Conservation (phyloP, 2,113 vertebrate genomes). For the Cryptoleucopteryx plumbea region DNA sequence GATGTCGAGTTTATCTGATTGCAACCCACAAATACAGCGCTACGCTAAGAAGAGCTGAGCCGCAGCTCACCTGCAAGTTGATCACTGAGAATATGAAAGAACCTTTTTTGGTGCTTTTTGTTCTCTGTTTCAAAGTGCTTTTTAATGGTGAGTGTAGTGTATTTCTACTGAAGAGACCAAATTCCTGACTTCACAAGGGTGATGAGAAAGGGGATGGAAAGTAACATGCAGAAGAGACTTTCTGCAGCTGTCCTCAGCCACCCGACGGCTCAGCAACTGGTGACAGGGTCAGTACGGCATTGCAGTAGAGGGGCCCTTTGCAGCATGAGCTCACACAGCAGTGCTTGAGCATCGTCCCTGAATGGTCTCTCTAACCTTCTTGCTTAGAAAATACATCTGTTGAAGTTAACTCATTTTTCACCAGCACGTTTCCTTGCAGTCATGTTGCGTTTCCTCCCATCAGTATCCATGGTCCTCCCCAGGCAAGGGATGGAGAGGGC, state of each 20-base stretch:
- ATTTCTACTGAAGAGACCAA: background rate
- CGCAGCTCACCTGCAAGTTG: background rate
- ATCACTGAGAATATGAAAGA: background rate
- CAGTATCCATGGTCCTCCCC: background rate
- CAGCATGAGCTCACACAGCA: background rate
- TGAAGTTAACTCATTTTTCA: background rate
- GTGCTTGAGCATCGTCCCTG: background rate
- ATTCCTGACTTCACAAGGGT: background rate
- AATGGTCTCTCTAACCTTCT: background rate
- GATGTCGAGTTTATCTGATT: background rate
- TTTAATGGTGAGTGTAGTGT: background rate
- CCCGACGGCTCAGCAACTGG: rapidly evolving
- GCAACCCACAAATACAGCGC: background rate
- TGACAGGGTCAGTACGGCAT: rapidly evolving
- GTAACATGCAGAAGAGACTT: background rate
- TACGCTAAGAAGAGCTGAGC: background rate
- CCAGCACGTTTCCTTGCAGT: background rate
- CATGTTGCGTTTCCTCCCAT: background rate
- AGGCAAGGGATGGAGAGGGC: background rate
- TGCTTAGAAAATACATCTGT: background rate
- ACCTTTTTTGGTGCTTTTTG: background rate
- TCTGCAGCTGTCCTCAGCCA: background rate
- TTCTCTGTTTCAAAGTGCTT: background rate
- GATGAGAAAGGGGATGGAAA: background rate
- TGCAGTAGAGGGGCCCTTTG: background rate